Percentiles rank a stretch among this genome's conserved stretches.
These are phyloP conservation scores for Diphyllodes magnificus DNA, from an alignment of 2,113 vertebrate genomes.

Conservation along the genomic window DNA sequence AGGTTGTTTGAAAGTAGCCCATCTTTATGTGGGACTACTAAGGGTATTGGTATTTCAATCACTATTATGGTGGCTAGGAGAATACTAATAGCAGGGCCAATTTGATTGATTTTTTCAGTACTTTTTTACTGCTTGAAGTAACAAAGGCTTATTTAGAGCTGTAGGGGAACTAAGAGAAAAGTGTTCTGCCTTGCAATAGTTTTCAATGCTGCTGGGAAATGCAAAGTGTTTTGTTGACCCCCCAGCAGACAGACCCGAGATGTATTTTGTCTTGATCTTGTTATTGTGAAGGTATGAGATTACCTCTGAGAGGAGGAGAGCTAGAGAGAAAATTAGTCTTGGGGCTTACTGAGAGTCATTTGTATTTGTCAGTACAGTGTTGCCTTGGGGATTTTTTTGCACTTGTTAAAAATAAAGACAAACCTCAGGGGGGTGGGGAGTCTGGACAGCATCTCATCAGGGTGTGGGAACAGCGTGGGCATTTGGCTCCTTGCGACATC, in stretches of 20 bases:
- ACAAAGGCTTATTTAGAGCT: neutral
- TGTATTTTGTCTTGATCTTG: slow-evolving; percentile 31
- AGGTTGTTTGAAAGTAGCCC: neutral
- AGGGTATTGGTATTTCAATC: neutral
- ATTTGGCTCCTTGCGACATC: slow-evolving; percentile 34
- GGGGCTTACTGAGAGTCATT: slow-evolving; percentile 18
- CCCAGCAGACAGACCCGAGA: neutral
- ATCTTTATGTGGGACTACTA: neutral
- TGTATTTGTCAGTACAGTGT: slow-evolving; percentile 27
- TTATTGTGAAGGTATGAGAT: slow-evolving; percentile 18
- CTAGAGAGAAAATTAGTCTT: slow-evolving; percentile 31
- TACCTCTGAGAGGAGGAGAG: slow-evolving; percentile 20
- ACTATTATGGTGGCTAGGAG: neutral
- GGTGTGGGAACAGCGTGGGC: slow-evolving; percentile 58
- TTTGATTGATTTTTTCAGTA: slow-evolving; percentile 2
- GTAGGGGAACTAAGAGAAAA: neutral
- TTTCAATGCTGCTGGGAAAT: neutral
- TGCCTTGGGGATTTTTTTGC: slow-evolving; percentile 29
- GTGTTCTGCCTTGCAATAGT: neutral
- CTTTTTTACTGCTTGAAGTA: neutral
- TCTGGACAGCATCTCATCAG: neutral
- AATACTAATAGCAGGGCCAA: neutral
- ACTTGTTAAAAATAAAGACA: slow-evolving; percentile 54
- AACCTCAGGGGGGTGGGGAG: slow-evolving; percentile 3
- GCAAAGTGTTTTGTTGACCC: neutral